Conservation (phyloP, 2,797 vertebrate species). For the Decapterus maruadsi region DNA sequence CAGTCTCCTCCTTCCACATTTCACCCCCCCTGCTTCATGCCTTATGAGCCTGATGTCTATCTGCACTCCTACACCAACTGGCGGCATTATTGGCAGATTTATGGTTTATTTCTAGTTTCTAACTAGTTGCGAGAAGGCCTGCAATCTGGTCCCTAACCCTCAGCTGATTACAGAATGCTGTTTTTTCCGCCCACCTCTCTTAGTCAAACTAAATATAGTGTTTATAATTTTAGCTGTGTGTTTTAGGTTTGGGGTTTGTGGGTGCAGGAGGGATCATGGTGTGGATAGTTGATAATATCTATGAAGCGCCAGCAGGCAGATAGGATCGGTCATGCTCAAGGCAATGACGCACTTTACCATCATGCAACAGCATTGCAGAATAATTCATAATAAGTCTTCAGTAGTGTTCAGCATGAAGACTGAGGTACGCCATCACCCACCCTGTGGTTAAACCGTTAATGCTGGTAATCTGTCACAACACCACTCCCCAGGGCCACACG, state of each 20-base stretch:
- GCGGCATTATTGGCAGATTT: constrained; percentile 22
- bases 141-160: constrained; percentile 31
- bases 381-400: constrained; percentile 46
- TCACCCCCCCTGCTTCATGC: constrained; percentile 31
- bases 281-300: constrained; percentile 67
- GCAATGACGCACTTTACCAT: constrained; percentile 59
- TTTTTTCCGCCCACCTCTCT: constrained; percentile 34
- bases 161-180: constrained; percentile 41
- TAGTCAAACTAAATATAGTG: constrained; percentile 62
- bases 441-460: constrained; percentile 46
- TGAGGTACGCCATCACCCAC: constrained; percentile 42
- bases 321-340: constrained; percentile 52
- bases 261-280: constrained; percentile 50
- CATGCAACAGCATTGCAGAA: constrained; percentile 37
- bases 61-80: constrained; percentile 30
- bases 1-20: constrained; percentile 31
- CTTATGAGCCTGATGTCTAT: constrained; percentile 27
- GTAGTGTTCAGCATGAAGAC: constrained; percentile 1
- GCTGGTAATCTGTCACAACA: constrained; percentile 27
- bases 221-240: constrained; percentile 55
- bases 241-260: constrained; percentile 59
- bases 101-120: constrained; percentile 33
- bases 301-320: constrained; percentile 60
- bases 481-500: constrained; percentile 11
- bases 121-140: constrained; percentile 29